Base-by-base conservation (phyloP, 1,140 invertebrate genomes). In the Bemisia tabaci region DNA sequence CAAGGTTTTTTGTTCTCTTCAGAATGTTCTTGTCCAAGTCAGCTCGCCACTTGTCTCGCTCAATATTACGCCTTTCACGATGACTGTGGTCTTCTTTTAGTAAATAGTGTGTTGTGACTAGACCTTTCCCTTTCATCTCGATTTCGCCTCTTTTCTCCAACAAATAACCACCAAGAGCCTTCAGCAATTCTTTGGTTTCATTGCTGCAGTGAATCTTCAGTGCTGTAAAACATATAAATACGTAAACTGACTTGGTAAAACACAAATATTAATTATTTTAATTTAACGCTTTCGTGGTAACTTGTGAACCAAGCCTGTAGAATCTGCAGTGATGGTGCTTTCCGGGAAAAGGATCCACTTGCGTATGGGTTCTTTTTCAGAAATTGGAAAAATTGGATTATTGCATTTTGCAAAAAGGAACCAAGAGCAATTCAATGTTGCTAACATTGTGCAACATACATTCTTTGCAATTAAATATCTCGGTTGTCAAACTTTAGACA, bases 71-170 rank as follows among this genome's bases (percentile, higher is more conserved):
- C 1, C 77, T 74, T 1, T 78, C 76, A 1, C 82, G 78, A 9
- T 81, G 79, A 12, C 77, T 73, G 17, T 80, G 74, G 64, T 92
- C 87, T 74, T 93, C 91, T 0, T 89, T 90, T 12, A 86, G 75
- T 26, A 97, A 74, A 91, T 92, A 97, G 76, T 89, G 95, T 1
- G 93, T 95, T 60, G 86, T 74, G 71, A 90, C 85, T 26, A 91
- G 86, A 0, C 88, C 88, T 76, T 92, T 92, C 9, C 91, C 93
- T 77, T 96, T 95, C 84, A 95, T 89, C 0, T 82, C 78, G 0
- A 94, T 84, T 1, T 90, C 69, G 0, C 93, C 93, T 5, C 93
- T 82, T 71, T 93, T 89, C 39, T 85, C 79, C 5, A 89, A 70
- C 33, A 84, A 75, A 76, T 94, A 95, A 1, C 92, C 92, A 1